phyloP scores from a whole-genome alignment of 2,888 invertebrate species.

The Amphipoea oculea region DNA sequence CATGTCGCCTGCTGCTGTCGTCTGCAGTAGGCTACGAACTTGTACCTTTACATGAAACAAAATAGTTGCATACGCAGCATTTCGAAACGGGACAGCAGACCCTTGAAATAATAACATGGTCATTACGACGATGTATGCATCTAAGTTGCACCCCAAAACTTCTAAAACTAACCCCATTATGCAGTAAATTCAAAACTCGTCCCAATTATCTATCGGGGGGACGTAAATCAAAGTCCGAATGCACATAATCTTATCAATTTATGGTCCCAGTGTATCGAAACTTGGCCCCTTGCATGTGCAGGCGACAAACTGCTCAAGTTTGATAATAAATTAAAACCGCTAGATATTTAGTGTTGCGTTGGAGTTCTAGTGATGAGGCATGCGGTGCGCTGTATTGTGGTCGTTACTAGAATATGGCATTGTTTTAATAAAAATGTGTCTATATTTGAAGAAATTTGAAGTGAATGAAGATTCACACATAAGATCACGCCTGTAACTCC shows the following conservation, averaged over 20 bases:
- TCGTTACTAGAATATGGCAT: background rate
- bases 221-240: slow-evolving; percentile 74
- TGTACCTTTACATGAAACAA: background rate
- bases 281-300: slow-evolving; percentile 81
- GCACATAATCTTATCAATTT: slow-evolving; percentile 86
- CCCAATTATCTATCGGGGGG: slow-evolving; percentile 68
- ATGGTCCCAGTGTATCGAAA: slow-evolving; percentile 86
- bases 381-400: background rate
- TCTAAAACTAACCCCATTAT: slow-evolving; percentile 33
- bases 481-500: too few relatives aligned
- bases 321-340: slow-evolving; percentile 86
- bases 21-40: too few relatives aligned
- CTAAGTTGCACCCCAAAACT: slow-evolving; percentile 30
- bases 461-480: background rate
- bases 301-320: slow-evolving; percentile 84
- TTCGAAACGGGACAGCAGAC: background rate
- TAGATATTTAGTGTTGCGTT: slow-evolving; percentile 77
- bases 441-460: background rate
- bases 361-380: slow-evolving; percentile 64
- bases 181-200: slow-evolving; percentile 66
- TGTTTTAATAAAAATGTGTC: background rate
- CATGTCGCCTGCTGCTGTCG: too few relatives aligned
- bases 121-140: slow-evolving; percentile 17
- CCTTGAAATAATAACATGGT: background rate
- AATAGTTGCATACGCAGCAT: background rate